Evolutionary conservation across 2,797 vertebrate genomes (phyloP), one percentile per base, ranked within the genome.

Genomic region (Girardinus metallicus): DNA sequence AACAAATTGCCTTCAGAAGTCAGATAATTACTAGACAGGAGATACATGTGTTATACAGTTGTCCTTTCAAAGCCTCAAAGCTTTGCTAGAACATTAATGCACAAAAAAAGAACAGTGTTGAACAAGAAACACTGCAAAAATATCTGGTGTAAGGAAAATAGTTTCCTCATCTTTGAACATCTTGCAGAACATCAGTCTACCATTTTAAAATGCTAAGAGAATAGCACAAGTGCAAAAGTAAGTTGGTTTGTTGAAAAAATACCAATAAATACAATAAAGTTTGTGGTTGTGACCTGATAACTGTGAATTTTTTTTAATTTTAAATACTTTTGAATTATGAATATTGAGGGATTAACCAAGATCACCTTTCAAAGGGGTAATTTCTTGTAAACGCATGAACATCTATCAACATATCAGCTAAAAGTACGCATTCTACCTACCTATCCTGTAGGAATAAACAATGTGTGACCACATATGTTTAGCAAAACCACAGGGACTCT

Each of bases 401-500:
- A 80, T 43, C 39, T 74, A 83, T 60, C 82, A 72, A 87, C 49
- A 83, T 23, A 23, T 80, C 77, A 43, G 23, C 78, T 41, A 16
- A 80, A 83, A n/a, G 3, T 62, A 57, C 34, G 4, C 9, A 75
- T 34, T 21, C 39, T 75, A 10, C 73, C 39, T 62, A 18, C 47
- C 41, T 21, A 2, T 44, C 16, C 74, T 75, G 49, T 75, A 44
- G 74, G 55, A 84, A 82, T 44, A 86, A 77, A 82, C 81, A 74
- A 36, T 68, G 81, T 78, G 78, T 46, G 18, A 78, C 77, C 74
- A 78, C 47, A 89, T 86, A 80, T 73, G 81, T 88, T 81, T 49
- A 87, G 80, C 76, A 90, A 90, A 90, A 89, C 84, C 29, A 29
- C 74, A 75, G 90, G 80, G 85, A 86, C 86, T 88, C 73, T 80